Percentiles rank a stretch among this genome's conserved stretches.
Evolutionary conservation across 2,797 vertebrate genomes (phyloP).

Genomic region (Poliocrania exsul): DNA sequence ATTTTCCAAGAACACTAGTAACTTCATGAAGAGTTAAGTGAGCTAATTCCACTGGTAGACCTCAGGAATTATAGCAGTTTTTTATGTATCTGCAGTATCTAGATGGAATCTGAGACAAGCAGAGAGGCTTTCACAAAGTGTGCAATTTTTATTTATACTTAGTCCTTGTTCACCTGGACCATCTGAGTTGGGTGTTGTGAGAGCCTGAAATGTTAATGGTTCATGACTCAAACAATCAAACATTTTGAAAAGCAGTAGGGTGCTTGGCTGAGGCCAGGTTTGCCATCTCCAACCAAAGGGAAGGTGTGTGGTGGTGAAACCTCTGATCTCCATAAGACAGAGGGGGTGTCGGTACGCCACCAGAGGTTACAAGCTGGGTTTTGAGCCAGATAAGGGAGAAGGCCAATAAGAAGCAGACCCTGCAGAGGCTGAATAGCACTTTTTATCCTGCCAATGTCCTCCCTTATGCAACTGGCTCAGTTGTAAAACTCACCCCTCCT

Average conservation of each 20-base stretch:
- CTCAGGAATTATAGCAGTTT: neutral
- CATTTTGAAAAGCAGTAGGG: neutral
- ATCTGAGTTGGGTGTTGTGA: neutral
- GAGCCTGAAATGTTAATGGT: neutral
- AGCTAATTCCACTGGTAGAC: neutral
- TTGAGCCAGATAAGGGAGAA: neutral
- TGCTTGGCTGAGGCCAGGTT: neutral
- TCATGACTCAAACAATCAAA: neutral
- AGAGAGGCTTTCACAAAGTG: neutral
- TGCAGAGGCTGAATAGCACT: neutral
- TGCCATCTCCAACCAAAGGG: neutral
- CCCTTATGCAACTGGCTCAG: neutral
- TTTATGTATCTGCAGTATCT: neutral
- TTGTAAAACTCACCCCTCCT: accelerated
- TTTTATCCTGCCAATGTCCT: neutral
- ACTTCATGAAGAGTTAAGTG: neutral
- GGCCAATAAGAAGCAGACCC: neutral
- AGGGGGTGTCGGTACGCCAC: neutral
- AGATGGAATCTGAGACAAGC: neutral
- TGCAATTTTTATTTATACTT: neutral
- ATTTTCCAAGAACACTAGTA: neutral
- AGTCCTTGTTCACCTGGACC: neutral
- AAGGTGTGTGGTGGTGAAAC: neutral
- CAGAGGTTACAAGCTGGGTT: neutral
- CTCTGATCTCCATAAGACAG: neutral